Conservation (phyloP, 2,113 vertebrate species). For the Hippolais icterina region DNA sequence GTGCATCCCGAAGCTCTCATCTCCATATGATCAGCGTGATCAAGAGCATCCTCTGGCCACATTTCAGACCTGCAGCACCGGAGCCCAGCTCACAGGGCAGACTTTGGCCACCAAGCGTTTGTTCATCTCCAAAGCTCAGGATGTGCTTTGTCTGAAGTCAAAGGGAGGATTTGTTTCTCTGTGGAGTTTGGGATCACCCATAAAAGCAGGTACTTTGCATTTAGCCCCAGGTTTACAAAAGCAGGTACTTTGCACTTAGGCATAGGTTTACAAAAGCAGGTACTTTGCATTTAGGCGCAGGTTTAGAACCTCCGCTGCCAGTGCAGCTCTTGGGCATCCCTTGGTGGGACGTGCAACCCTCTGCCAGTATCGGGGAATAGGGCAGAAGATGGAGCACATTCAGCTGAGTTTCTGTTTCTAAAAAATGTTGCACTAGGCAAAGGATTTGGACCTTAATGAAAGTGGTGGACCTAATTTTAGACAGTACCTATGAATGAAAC, state of each 20-base stretch:
- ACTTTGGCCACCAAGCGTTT: background rate
- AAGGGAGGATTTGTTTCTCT: background rate
- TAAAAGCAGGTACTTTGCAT: slow-evolving; percentile 50
- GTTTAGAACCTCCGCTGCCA: slow-evolving; percentile 49
- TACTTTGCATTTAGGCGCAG: slow-evolving; percentile 43
- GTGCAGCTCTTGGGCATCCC: background rate
- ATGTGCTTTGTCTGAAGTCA: background rate
- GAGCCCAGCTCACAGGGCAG: background rate
- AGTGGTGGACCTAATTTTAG: slow-evolving; percentile 79
- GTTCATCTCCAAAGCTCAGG: background rate
- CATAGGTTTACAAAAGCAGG: background rate
- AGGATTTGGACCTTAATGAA: slow-evolving; percentile 76
- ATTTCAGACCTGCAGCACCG: background rate
- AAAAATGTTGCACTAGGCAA: slow-evolving; percentile 72
- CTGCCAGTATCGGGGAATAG: background rate
- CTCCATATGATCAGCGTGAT: fast-evolving
- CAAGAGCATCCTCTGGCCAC: background rate
- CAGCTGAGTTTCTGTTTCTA: slow-evolving; percentile 64
- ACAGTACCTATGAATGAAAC: slow-evolving; percentile 81
- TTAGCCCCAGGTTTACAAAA: slow-evolving; percentile 58
- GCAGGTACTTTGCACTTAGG: background rate
- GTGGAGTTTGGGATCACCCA: background rate
- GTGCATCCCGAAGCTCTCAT: background rate
- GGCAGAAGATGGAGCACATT: slow-evolving; percentile 46
- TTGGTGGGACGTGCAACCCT: slow-evolving; percentile 24